Evolutionary conservation across 2,113 vertebrate genomes (phyloP).

Genomic region (rat (Rattus norvegicus)): DNA sequence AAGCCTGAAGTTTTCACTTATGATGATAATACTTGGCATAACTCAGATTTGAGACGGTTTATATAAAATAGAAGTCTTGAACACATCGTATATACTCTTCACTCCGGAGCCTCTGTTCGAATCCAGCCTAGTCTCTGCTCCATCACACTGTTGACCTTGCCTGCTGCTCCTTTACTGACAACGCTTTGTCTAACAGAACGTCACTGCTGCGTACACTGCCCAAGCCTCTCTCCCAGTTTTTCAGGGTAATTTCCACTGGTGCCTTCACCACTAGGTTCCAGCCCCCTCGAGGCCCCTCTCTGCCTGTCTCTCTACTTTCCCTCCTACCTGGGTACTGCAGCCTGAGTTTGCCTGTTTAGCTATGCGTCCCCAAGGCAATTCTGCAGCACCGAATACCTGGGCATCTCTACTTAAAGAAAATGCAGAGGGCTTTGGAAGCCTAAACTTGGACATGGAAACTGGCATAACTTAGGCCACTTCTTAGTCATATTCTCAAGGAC

Average conservation of each 20-base stretch:
- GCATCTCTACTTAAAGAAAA: background rate
- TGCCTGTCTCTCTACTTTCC: background rate
- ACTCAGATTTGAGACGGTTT: background rate
- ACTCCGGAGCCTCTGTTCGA: background rate
- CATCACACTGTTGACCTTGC: background rate
- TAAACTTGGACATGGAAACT: background rate
- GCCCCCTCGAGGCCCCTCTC: background rate
- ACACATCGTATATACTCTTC: background rate
- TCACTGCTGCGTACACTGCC: background rate
- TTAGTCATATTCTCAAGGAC: background rate
- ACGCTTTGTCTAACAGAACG: background rate
- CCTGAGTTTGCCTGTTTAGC: background rate
- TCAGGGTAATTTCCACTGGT: background rate
- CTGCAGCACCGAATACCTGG: background rate
- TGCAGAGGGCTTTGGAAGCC: background rate
- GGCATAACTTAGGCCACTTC: background rate
- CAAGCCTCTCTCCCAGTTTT: background rate
- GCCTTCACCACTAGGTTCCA: background rate
- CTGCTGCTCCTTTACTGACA: background rate
- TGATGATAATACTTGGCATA: background rate
- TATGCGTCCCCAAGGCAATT: background rate
- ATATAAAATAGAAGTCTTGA: background rate
- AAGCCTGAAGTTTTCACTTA: background rate
- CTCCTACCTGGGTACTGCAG: conserved; percentile 14
- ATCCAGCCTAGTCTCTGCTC: background rate